Base-by-base conservation (phyloP, 2,113 vertebrate species). In the Sciurus niger region DNA sequence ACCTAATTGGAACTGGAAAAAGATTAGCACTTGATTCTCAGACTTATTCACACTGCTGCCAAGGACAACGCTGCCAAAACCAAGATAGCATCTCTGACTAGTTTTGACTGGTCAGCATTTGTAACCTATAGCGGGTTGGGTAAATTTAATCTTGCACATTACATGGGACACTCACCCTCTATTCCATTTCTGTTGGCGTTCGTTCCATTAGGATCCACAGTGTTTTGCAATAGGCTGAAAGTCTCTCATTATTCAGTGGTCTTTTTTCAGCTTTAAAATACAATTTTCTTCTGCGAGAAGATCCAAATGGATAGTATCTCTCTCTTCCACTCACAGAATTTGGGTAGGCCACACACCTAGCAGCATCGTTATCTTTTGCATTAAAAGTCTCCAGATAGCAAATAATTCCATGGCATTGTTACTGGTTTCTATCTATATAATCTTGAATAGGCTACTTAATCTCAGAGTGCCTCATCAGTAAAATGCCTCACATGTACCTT, bases 1-100 rank as follows among this genome's bases (percentile, higher is more conserved):
- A 96, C 97, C 97, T 98, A 97, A 98, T 93, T 97, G 97, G 97
- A 98, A 95, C 94, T 98, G 97, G 98, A 97, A 98, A 96, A 97
- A 98, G 98, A 98, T 97, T 97, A 98, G 96, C 90, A 32, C 40
- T 98, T 58, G 60, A 84, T 95, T 97, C 90, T 97, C 97, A 90
- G 89, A 96, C 77, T 82, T 90, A 90, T 37, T 94, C 73, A 40
- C 73, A 25, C 0, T 8, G 53, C 90, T 89, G 96, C 96, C 97
- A 97, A 93, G 34, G 67, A 34, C 58, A 58, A 70, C 1, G 2
- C 34, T 98, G 96, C 95, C 97, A 98, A 83, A 89, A 60, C 72
- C 30, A 2, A 96, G 98, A 98, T 97, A 97, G 63, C 84, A 97
- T 98, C 98, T 97, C 88, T 3, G 85, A 97, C 98, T 89, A 90